Base-by-base conservation (phyloP, 2,888 invertebrate species). In the Cacoxenus indagator region DNA sequence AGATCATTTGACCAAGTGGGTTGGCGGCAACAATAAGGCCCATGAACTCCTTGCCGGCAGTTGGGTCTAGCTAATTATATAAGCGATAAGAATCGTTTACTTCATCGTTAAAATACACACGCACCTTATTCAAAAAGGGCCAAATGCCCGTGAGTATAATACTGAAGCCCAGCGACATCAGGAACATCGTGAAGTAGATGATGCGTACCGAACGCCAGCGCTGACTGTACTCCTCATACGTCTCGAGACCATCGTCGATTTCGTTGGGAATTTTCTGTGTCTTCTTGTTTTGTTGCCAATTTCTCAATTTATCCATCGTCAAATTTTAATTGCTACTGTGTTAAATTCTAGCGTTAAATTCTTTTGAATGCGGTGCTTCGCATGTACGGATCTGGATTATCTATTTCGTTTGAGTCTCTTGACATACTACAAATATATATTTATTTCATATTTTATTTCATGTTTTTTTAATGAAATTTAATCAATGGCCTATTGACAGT, bases 181-280 rank as follows among this genome's bases (percentile, higher is more conserved):
- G 91, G 89, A 96, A 96, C 93, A 95, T 95, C 67, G 95, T 95
- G 87, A 95, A 95, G 88, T 96, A 95, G 83, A 96, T 93, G 54
- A 94, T 90, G 82, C 93, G 92, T 72, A 96, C 90, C 73, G 95
- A 95, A 75, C 91, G 91, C 93, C 94, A 94, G 88, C 96, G 90
- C 85, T 92, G 90, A 76, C 90, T 90, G 76, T 91, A 91, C 85
- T 95, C 92, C 70, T 89, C 88, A 54, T 89, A 85, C 4, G 92
- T 93, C 90, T 95, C 95, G 81, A 95, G 89, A 67, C 89, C 89
- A 80, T 90, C 90, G 71, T 87, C 84, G 2, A 87, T 72, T 65
- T 86, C 83, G 1, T 76, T 76, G 0, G 87, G 85, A 55, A 86
- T 74, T 70, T 76, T 75, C 55, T 70, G 77, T 1, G 78, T 79